Evolutionary conservation across 1,140 invertebrate species (phyloP).

Genomic region (Phocides pigmalion): DNA sequence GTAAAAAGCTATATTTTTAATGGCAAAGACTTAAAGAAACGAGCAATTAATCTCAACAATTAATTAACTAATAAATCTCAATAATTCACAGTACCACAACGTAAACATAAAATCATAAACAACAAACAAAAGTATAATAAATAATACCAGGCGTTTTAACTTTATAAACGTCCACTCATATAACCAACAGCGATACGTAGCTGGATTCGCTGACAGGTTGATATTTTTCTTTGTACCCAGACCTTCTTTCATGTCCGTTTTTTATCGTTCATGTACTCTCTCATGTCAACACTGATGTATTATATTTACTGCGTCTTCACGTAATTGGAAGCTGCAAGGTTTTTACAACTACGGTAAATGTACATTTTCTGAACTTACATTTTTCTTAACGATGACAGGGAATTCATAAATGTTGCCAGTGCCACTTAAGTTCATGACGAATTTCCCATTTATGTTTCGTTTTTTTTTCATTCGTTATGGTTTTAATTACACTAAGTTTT

Average conservation of each 20-base stretch:
- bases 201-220: constrained; percentile 19
- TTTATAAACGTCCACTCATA: constrained; percentile 12
- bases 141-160: neutral
- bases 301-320: constrained; percentile 28
- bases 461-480: too few relatives aligned
- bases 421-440: too few relatives aligned
- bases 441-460: too few relatives aligned
- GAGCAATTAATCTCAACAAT: too few relatives aligned
- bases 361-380: neutral
- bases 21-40: too few relatives aligned
- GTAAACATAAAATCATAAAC: neutral
- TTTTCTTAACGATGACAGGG: neutral
- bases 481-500: too few relatives aligned
- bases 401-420: neutral
- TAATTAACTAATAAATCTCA: too few relatives aligned
- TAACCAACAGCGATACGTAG: constrained; percentile 5
- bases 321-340: constrained; percentile 24
- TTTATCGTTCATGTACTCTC: constrained; percentile 25
- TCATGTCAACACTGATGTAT: constrained; percentile 30
- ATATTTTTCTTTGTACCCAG: constrained; percentile 28
- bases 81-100: too few relatives aligned
- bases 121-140: neutral
- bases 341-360: constrained; percentile 2
- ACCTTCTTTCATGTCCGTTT: constrained; percentile 28
- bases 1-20: too few relatives aligned